A percentile compares a stretch with the other conserved stretches of the same genome.
Conservation (phyloP, 1,140 invertebrate genomes). For the Goniozus legneri region DNA sequence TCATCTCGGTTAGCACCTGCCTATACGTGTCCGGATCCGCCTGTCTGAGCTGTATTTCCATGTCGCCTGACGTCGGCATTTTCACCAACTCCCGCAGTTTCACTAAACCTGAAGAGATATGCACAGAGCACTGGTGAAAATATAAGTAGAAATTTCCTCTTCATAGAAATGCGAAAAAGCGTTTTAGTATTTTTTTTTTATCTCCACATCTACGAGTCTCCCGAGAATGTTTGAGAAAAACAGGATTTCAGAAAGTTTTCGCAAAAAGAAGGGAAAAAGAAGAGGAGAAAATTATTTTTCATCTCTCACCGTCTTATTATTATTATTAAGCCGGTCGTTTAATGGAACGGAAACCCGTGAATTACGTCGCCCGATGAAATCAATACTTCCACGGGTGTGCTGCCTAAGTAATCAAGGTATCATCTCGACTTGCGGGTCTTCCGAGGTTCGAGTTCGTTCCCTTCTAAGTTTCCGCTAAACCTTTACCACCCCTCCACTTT, state of each 20-base stretch:
- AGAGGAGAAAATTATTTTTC: no score
- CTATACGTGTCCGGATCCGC: slow-evolving; percentile 58
- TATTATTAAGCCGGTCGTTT: slow-evolving; percentile 37
- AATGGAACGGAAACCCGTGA: slow-evolving; percentile 50
- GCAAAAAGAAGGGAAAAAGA: no score
- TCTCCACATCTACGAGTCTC: no score
- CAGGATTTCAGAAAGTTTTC: no score
- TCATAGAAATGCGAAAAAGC: no score
- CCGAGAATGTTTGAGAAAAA: no score
- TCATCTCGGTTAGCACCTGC: slow-evolving; percentile 60
- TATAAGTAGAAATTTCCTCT: no score
- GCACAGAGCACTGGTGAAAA: no score
- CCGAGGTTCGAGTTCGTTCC: slow-evolving; percentile 39
- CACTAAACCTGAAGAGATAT: slow-evolving; percentile 60
- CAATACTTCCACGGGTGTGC: slow-evolving; percentile 45
- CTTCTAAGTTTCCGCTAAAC: slow-evolving; percentile 26
- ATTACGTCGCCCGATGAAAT: slow-evolving; percentile 51
- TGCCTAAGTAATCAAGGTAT: slow-evolving; percentile 54
- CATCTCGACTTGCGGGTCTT: slow-evolving; percentile 54
- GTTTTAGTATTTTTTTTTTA: no score
- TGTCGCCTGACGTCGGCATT: slow-evolving; percentile 45
- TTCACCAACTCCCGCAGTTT: slow-evolving; percentile 56
- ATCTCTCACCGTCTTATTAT: not conserved
- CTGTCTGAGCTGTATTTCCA: slow-evolving; percentile 61
- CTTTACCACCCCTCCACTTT: slow-evolving; percentile 1